Evolutionary conservation across 2,888 invertebrate species (phyloP).

Genomic region (Nephrotoma flavescens): DNA sequence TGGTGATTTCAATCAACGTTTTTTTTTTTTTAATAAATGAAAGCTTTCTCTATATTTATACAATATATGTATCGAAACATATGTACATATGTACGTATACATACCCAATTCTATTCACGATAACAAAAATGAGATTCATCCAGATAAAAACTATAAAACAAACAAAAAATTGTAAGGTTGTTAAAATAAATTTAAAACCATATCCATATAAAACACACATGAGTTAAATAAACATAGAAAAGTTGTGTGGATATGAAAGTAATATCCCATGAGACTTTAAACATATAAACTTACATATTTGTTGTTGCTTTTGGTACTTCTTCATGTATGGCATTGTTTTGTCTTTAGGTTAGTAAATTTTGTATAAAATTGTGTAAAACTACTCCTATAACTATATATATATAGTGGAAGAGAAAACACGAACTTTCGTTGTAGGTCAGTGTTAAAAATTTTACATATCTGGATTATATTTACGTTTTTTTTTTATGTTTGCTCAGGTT

Average conservation of each 20-base stretch:
- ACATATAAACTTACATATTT: not conserved
- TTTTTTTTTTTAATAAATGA: not conserved
- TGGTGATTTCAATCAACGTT: not conserved
- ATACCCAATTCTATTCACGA: not conserved
- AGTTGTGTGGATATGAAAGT: not conserved
- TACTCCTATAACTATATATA: not conserved
- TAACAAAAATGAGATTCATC: not conserved
- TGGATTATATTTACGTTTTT: not conserved
- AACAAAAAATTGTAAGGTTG: not conserved
- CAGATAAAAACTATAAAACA: not conserved
- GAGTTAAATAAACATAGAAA: not conserved
- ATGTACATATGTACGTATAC: not conserved
- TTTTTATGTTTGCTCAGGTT: not conserved
- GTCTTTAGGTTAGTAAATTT: not conserved
- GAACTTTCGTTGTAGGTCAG: not conserved
- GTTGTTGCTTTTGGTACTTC: not conserved
- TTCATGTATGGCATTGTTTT: not conserved
- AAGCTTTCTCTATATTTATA: not conserved
- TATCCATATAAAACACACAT: not conserved
- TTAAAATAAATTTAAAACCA: not conserved
- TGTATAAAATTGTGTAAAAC: not conserved
- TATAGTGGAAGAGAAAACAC: not conserved
- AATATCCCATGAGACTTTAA: not conserved
- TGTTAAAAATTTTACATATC: not conserved
- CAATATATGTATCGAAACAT: too few species aligned